Evolutionary conservation across 2,797 vertebrate species (phyloP).

Genomic region (Channa striata): DNA sequence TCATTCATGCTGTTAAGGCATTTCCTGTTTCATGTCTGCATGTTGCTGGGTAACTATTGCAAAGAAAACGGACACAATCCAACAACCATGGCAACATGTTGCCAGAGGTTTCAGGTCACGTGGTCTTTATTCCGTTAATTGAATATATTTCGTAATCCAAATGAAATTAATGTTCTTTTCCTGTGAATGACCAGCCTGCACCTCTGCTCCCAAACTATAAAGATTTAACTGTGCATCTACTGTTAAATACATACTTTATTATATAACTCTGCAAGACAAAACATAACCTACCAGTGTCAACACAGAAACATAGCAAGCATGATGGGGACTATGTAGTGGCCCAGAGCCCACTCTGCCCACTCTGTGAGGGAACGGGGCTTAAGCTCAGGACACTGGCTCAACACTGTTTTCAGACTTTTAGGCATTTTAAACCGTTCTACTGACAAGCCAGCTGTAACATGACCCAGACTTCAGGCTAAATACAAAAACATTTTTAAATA

Average conservation of each 20-base stretch:
- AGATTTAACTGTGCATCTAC: background rate
- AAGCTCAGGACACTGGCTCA: background rate
- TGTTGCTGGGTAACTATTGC: no score
- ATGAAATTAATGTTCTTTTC: background rate
- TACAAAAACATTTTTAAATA: no score
- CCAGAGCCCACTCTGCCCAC: background rate
- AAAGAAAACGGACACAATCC: background rate
- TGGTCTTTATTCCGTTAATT: background rate
- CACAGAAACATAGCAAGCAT: background rate
- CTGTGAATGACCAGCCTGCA: background rate
- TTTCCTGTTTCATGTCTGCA: background rate
- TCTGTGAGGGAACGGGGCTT: background rate
- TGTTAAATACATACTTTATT: background rate
- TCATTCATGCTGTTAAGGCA: slow-evolving; percentile 10
- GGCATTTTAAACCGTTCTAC: background rate
- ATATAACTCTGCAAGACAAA: background rate
- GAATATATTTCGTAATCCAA: background rate
- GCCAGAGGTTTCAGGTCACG: no score
- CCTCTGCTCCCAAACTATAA: background rate
- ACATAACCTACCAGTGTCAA: background rate
- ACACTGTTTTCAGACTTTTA: no score
- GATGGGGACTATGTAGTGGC: background rate
- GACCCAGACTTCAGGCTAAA: no score
- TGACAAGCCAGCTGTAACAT: slow-evolving; percentile 28
- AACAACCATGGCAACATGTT: background rate